Evolutionary conservation across 2,888 invertebrate species (phyloP).

Genomic region (Perizoma flavofasciatum): DNA sequence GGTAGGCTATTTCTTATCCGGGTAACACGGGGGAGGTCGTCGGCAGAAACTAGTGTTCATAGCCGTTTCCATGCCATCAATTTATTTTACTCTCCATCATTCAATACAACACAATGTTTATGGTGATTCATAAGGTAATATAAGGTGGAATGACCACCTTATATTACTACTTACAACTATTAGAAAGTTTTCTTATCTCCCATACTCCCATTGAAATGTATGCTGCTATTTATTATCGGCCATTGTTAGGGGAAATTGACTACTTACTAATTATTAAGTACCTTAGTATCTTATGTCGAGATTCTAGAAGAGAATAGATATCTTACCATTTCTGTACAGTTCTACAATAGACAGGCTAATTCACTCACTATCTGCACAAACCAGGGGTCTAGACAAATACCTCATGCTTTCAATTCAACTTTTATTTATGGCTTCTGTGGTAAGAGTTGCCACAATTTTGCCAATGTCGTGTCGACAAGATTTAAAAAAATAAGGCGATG

Average conservation of each 20-base stretch:
- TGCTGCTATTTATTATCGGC: conserved; percentile 20
- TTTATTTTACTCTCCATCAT: conserved; percentile 1
- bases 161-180: conserved; percentile 1
- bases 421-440: no score
- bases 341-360: no score
- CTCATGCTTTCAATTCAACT: no score
- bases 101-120: conserved; percentile 4
- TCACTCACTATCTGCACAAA: no score
- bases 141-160: no score
- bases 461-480: no score
- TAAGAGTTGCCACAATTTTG: no score
- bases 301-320: not conserved
- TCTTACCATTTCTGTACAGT: not conserved
- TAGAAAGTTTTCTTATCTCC: conserved; percentile 25
- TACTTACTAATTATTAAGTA: conserved; percentile 14
- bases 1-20: no score
- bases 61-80: not conserved
- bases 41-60: no score
- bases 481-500: no score
- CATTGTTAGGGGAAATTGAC: conserved; percentile 21
- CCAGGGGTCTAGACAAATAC: no score
- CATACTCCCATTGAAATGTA: conserved; percentile 24
- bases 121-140: conserved; percentile 9
- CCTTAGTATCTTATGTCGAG: not conserved
- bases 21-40: no score